These are phyloP conservation scores for Arvicanthis niloticus DNA, from an alignment of 2,113 vertebrate genomes.

Conservation along the genomic window DNA sequence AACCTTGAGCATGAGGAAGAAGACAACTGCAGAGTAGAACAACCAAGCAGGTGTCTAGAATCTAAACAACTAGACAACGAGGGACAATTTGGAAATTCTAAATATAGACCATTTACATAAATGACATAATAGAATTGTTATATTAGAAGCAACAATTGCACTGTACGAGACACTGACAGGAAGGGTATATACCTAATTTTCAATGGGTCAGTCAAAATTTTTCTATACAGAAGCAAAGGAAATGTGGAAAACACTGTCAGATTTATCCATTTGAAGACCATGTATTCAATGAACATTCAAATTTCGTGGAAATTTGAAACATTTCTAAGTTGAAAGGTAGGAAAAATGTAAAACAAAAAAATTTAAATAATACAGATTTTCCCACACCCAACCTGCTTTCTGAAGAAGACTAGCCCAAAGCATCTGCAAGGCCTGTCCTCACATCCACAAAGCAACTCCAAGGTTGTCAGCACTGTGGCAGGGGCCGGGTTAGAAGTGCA, in stretches of 20 bases:
- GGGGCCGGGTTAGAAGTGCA: neutral
- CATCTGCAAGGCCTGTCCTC: neutral
- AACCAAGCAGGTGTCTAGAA: neutral
- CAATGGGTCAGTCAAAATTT: neutral
- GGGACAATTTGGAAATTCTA: neutral
- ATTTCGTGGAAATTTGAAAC: neutral
- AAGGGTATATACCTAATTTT: neutral
- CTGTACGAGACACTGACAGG: neutral
- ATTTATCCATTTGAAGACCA: neutral
- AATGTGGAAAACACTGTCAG: neutral
- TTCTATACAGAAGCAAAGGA: neutral
- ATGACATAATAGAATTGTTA: neutral
- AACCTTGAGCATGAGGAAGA: neutral
- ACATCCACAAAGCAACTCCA: neutral
- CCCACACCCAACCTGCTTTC: neutral
- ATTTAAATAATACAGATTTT: neutral
- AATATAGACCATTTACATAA: neutral
- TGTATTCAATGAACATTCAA: neutral
- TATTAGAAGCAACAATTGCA: neutral
- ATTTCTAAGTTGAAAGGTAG: conserved; percentile 21
- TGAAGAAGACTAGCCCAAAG: neutral
- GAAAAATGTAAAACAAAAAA: conserved; percentile 28
- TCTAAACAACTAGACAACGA: neutral
- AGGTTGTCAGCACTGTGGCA: neutral
- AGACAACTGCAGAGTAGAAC: too few species aligned